These are phyloP conservation scores for Propithecus coquereli DNA, from an alignment of 2,113 vertebrate species.

Conservation along the genomic window DNA sequence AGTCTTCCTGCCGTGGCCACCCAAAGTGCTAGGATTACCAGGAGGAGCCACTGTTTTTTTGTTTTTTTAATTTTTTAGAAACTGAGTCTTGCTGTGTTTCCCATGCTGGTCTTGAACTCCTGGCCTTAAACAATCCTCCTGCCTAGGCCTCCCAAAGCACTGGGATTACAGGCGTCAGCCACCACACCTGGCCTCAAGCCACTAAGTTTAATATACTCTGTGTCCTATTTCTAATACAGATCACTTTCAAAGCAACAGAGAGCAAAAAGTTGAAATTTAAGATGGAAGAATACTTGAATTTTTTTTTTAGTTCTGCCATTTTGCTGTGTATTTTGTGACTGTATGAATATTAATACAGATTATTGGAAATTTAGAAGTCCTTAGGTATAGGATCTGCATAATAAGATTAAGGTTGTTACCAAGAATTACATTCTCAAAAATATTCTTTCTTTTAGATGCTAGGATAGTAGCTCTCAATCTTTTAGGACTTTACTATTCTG, in stretches of 20 bases:
- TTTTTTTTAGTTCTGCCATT: background rate
- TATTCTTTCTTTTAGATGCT: background rate
- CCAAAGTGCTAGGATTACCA: too few species aligned
- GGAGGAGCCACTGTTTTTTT: too few species aligned
- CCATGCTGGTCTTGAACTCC: too few species aligned
- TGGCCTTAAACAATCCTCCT: too few species aligned
- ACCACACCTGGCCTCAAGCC: too few species aligned
- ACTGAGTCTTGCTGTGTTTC: too few species aligned
- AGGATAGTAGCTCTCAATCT: background rate
- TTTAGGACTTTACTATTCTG: background rate
- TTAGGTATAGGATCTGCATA: background rate
- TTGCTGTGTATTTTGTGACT: background rate
- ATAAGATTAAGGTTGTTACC: background rate
- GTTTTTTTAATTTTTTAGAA: too few species aligned
- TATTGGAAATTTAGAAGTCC: background rate
- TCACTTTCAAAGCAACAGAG: background rate
- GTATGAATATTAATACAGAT: background rate
- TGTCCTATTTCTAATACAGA: background rate
- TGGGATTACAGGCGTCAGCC: too few species aligned
- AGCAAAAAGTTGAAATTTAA: background rate
- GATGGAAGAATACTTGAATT: background rate
- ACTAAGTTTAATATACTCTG: background rate
- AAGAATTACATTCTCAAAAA: background rate
- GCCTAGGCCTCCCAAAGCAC: too few species aligned
- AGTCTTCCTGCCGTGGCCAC: too few species aligned